These are phyloP conservation scores for Lophura nycthemera DNA, from an alignment of 2,113 vertebrate species.

Conservation along the genomic window DNA sequence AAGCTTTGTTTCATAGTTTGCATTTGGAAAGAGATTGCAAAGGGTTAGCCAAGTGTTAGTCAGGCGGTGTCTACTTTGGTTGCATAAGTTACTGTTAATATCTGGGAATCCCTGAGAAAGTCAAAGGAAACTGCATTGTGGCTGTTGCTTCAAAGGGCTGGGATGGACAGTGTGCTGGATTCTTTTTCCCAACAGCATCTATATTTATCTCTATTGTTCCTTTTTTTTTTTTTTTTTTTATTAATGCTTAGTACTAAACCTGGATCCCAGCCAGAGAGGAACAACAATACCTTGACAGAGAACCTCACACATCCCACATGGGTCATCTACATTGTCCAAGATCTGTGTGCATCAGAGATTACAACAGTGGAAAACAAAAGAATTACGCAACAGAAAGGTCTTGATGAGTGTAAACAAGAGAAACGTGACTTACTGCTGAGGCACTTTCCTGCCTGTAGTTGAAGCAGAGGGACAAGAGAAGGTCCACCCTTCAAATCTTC, in stretches of 20 bases:
- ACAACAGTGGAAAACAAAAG: slow-evolving; percentile 79
- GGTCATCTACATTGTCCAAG: slow-evolving; percentile 81
- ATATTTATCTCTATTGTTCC: slow-evolving; percentile 94
- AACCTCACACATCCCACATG: slow-evolving; percentile 71
- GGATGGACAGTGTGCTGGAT: slow-evolving; percentile 79
- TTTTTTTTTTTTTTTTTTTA: slow-evolving; percentile 69
- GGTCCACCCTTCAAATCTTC: slow-evolving; percentile 42
- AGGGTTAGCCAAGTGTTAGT: slow-evolving; percentile 68
- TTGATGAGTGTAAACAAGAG: slow-evolving; percentile 78
- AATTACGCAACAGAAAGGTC: slow-evolving; percentile 73
- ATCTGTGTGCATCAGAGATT: slow-evolving; percentile 80
- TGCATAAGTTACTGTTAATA: slow-evolving; percentile 18
- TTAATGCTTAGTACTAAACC: slow-evolving; percentile 74
- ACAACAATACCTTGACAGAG: slow-evolving; percentile 86
- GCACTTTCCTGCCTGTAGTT: slow-evolving; percentile 71
- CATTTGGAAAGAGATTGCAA: slow-evolving; percentile 37
- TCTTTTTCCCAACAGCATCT: slow-evolving; percentile 92
- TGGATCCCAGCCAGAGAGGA: slow-evolving; percentile 81
- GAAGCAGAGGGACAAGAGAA: slow-evolving; percentile 50
- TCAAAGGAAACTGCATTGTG: slow-evolving; percentile 80
- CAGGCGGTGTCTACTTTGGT: slow-evolving; percentile 44
- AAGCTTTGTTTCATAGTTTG: slow-evolving; percentile 38
- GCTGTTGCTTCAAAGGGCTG: slow-evolving; percentile 77
- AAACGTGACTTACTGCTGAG: slow-evolving; percentile 75
- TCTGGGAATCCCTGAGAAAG: slow-evolving; percentile 76